Evolutionary conservation across 2,113 vertebrate genomes (phyloP), one percentile per base, ranked within the genome.

Genomic region (Amphilophus citrinellus): DNA sequence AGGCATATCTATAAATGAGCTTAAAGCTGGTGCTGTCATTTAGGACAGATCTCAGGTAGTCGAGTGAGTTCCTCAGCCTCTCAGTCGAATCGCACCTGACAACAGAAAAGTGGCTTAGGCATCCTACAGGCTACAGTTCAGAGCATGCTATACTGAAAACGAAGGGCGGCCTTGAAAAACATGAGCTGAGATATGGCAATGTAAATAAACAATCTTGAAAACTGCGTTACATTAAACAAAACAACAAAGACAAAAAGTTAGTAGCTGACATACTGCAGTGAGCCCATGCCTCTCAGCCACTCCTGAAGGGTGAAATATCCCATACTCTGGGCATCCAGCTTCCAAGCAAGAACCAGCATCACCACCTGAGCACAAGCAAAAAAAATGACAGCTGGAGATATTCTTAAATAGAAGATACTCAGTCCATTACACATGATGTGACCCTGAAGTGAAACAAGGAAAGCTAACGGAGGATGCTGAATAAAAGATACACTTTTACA

Each of bases 1-100:
- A 99, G 32, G 98, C 98, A 0, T 99, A 99, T 99, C 98, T 97
- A 96, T 99, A 99, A 96, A 99, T 99, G 96, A 99, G 98, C 94
- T 99, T 99, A 96, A 99, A 99, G 96, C 97, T 99, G 91, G 97
- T 97, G 95, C 97, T 96, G 88, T 99, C 98, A 76, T 98, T 99
- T 89, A 99, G 96, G 94, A 99, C 97, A 86, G 98, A 98, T 94
- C 98, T 97, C 97, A 99, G 97, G 95, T 98, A 99, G 96, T 99
- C 98, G 89, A 99, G 95, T 80, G 97, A 97, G 94, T 97, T 98
- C 96, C 98, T 97, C 95, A 99, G 94, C 95, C 98, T 98, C 94
- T 99, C 98, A 83, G 98, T 99, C 86, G 97, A 97, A 94, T 99
- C 98, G 94, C 98, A 99, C 95, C 98, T 99, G 95, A 81, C 14